A percentile compares a stretch with the other conserved stretches of the same genome.
Conservation (phyloP, 2,797 vertebrate species). For the Sebastes hubbsi region DNA sequence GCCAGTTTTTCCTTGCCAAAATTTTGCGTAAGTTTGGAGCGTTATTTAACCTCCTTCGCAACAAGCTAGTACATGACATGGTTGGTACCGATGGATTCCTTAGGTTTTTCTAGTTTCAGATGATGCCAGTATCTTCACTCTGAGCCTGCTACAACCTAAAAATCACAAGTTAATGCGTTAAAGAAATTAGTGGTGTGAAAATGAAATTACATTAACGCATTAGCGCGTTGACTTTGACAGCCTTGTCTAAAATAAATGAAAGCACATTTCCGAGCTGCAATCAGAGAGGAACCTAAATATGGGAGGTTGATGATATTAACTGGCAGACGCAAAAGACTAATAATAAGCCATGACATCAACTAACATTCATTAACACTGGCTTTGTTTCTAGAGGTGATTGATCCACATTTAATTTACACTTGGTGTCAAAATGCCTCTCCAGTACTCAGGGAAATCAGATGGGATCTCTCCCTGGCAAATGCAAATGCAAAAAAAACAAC, state of each 20-base stretch:
- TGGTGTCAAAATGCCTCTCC: neutral
- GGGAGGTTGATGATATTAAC: neutral
- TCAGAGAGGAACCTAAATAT: neutral
- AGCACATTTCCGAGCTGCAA: neutral
- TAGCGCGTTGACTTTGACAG: no score
- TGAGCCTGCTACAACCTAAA: no score
- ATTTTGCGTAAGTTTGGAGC: no score
- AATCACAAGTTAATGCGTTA: no score
- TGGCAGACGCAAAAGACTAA: neutral
- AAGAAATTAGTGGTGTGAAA: no score
- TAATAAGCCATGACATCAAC: neutral
- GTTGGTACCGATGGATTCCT: fast-evolving
- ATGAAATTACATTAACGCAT: no score
- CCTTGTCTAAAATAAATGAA: neutral
- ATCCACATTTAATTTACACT: slow-evolving; percentile 10
- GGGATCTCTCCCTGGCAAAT: neutral
- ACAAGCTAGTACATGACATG: no score
- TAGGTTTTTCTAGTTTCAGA: no score
- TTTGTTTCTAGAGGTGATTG: neutral
- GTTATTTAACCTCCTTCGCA: no score
- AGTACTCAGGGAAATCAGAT: neutral
- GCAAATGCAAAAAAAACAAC: neutral
- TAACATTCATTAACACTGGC: neutral
- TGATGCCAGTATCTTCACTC: no score
- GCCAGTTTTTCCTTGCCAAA: no score